These are phyloP conservation scores for Bathynomus jamesi DNA, from an alignment of 1,140 invertebrate genomes.

Conservation along the genomic window DNA sequence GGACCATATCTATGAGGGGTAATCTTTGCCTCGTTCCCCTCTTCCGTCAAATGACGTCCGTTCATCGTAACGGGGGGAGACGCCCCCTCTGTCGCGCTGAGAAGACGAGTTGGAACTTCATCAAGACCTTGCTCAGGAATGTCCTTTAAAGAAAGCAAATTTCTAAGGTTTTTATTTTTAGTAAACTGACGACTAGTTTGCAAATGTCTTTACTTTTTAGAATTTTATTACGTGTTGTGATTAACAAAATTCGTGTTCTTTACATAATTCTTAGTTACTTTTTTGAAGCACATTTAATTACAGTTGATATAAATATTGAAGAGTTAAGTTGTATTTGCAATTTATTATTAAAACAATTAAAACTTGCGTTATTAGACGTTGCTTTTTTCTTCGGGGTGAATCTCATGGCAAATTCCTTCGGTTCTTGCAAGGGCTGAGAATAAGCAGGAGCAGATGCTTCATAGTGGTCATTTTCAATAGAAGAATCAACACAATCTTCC, in stretches of 20 bases:
- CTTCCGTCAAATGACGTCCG: not conserved
- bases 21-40: not conserved
- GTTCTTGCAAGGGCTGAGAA: not conserved
- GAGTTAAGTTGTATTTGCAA: too few relatives aligned
- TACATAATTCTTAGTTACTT: too few relatives aligned
- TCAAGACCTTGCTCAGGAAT: not conserved
- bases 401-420: not conserved
- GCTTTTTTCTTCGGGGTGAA: not conserved
- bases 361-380: not conserved
- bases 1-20: not conserved
- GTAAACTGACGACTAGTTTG: too few relatives aligned
- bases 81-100: not conserved
- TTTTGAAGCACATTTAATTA: too few relatives aligned
- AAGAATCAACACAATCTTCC: not conserved
- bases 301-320: too few relatives aligned
- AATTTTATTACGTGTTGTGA: too few relatives aligned
- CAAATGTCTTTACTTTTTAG: too few relatives aligned
- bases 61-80: not conserved
- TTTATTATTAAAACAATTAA: too few relatives aligned
- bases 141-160: not conserved
- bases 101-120: not conserved
- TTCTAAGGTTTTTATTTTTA: too few relatives aligned
- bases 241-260: too few relatives aligned
- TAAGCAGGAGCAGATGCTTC: not conserved
- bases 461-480: not conserved